phyloP scores from a whole-genome alignment of 2,797 vertebrate genomes.

The Coranthus polyacanthus region DNA sequence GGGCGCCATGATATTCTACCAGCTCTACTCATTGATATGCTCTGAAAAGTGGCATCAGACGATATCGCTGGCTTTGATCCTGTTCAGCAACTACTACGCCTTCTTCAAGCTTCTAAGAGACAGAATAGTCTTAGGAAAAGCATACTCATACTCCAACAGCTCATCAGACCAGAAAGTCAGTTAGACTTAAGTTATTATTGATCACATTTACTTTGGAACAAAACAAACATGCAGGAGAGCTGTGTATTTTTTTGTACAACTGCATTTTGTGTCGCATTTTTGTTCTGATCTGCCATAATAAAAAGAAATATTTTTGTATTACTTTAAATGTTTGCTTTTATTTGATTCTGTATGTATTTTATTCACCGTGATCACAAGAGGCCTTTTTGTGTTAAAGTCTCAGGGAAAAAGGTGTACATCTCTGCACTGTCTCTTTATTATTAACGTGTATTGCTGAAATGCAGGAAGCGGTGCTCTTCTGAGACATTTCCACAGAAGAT shows the following conservation, averaged over 20 bases:
- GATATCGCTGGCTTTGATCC: slow-evolving; percentile 96
- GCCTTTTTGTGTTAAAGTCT: neutral
- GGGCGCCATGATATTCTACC: slow-evolving; percentile 97
- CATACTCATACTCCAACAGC: slow-evolving; percentile 92
- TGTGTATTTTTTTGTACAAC: slow-evolving; percentile 97
- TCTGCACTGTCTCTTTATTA: neutral
- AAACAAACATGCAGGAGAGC: slow-evolving; percentile 85
- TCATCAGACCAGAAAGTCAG: slow-evolving; percentile 93
- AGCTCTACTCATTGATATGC: slow-evolving; percentile 95
- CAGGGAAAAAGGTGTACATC: neutral
- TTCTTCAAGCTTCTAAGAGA: slow-evolving; percentile 99
- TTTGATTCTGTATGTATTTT: neutral
- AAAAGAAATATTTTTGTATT: slow-evolving; percentile 99
- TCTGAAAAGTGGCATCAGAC: slow-evolving; percentile 99
- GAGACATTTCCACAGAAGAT: too few relatives aligned
- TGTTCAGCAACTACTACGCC: slow-evolving; percentile 99
- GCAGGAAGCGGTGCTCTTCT: too few relatives aligned
- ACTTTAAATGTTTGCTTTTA: slow-evolving; percentile 70
- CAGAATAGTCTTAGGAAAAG: slow-evolving; percentile 97
- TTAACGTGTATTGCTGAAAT: neutral
- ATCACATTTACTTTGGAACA: slow-evolving; percentile 59
- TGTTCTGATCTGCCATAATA: slow-evolving; percentile 94
- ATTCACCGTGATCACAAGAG: slow-evolving; percentile 7
- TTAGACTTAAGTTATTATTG: slow-evolving; percentile 69
- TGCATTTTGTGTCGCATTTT: slow-evolving; percentile 87